Conservation (phyloP, 2,888 invertebrate species). For the Agonopterix arenella region DNA sequence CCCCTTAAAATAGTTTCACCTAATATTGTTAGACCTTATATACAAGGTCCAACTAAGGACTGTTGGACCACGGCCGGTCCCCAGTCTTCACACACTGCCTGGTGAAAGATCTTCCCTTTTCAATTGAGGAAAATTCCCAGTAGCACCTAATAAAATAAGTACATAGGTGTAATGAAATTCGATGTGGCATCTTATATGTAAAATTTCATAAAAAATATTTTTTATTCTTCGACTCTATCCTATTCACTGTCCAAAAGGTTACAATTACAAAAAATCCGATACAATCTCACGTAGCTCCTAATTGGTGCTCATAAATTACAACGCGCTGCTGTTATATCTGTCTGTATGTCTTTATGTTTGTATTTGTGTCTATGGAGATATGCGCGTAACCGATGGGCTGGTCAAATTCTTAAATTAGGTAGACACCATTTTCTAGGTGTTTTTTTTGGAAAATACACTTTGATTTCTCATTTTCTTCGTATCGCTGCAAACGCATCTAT, state of each 20-base stretch:
- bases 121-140: no score
- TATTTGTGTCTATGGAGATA: constrained; percentile 3
- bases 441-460: no score
- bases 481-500: no score
- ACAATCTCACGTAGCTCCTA: constrained; percentile 53
- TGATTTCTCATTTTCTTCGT: no score
- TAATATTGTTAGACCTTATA: no score
- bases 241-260: constrained; percentile 9
- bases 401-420: neutral
- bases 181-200: neutral
- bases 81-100: no score
- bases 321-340: constrained; percentile 21
- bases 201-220: no score
- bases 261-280: constrained; percentile 35
- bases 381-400: constrained; percentile 3
- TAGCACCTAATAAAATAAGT: neutral
- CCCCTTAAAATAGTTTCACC: no score
- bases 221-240: no score
- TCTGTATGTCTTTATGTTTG: constrained; percentile 31
- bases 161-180: neutral
- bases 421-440: neutral
- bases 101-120: no score
- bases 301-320: constrained; percentile 64
- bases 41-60: no score
- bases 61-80: no score